These are phyloP conservation scores for Phasianus colchicus DNA, from an alignment of 2,113 vertebrate species.

Conservation along the genomic window DNA sequence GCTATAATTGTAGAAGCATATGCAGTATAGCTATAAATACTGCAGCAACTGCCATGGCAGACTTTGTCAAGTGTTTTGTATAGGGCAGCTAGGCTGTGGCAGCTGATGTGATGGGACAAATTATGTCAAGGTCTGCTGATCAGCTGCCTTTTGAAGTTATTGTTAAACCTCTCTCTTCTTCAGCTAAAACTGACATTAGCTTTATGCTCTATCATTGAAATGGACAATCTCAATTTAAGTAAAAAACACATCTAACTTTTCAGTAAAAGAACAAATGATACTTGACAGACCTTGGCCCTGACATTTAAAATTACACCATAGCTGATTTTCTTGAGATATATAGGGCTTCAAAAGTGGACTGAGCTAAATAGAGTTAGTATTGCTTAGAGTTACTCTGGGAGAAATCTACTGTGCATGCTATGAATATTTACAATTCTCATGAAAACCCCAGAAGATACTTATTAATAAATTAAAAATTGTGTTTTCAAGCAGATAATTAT, in stretches of 20 bases:
- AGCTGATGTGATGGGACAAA: constrained; percentile 54
- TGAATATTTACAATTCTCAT: background rate
- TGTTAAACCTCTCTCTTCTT: constrained; percentile 55
- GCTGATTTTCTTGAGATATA: constrained; percentile 26
- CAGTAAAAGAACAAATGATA: constrained; percentile 67
- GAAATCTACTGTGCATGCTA: background rate
- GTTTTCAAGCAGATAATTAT: background rate
- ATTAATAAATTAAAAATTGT: background rate
- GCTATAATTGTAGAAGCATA: constrained; percentile 57
- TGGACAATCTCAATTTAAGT: constrained; percentile 62
- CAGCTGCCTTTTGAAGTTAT: constrained; percentile 57
- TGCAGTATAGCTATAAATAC: constrained; percentile 67
- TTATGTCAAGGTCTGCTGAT: constrained; percentile 66
- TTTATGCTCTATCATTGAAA: constrained; percentile 58
- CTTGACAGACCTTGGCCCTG: constrained; percentile 62
- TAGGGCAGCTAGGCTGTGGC: constrained; percentile 40
- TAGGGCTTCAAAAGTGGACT: background rate
- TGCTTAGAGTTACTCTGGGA: background rate
- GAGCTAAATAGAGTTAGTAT: background rate
- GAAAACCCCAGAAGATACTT: background rate
- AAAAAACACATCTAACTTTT: constrained; percentile 55
- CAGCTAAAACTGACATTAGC: constrained; percentile 33
- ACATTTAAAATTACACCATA: constrained; percentile 52
- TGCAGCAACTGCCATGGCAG: constrained; percentile 55
- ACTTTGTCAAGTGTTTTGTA: constrained; percentile 45